These are phyloP conservation scores for Eonycteris spelaea DNA, from an alignment of 2,113 vertebrate species.

Conservation along the genomic window DNA sequence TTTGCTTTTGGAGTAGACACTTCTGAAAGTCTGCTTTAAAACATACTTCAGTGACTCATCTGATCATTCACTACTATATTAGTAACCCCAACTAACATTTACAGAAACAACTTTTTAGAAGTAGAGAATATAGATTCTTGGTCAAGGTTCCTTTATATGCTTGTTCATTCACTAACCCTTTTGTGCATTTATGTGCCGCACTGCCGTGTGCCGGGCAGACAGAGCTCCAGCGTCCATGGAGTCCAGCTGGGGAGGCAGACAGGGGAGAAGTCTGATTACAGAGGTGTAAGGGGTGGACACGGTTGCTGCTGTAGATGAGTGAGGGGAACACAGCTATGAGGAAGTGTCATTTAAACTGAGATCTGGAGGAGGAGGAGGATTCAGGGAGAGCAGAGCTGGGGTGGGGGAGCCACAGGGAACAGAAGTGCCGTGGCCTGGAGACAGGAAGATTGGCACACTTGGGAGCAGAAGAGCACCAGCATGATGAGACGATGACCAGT, in stretches of 20 bases:
- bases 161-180: neutral
- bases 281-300: fast-evolving
- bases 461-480: neutral
- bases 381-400: neutral
- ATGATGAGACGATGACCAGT: too few species aligned
- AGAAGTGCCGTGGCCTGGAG: neutral
- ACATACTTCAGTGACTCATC: neutral
- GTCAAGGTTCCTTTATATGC: neutral
- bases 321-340: neutral
- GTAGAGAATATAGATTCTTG: neutral
- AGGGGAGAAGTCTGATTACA: neutral
- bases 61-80: neutral
- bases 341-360: neutral
- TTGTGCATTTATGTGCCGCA: neutral
- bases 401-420: neutral
- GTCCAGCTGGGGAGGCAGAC: neutral
- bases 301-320: neutral
- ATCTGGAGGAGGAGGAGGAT: neutral
- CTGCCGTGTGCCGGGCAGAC: neutral
- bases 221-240: fast-evolving
- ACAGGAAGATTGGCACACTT: neutral
- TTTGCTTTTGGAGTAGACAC: neutral
- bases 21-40: neutral
- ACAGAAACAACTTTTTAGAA: neutral
- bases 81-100: neutral